phyloP scores from a whole-genome alignment of 2,797 vertebrate genomes.

The Melanotaenia boesemani region DNA sequence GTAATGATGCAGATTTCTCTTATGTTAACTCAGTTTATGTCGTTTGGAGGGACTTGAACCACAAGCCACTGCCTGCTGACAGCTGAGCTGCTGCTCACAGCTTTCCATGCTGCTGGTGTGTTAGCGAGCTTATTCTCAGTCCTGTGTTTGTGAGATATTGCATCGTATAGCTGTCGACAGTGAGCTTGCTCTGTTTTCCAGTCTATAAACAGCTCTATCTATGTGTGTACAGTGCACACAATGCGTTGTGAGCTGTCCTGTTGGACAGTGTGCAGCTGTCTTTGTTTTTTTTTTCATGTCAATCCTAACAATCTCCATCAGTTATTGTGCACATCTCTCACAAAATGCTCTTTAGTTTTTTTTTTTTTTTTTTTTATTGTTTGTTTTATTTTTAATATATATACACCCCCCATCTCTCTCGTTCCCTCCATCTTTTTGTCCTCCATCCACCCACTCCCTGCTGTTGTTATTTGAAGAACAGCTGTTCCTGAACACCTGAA shows the following conservation, averaged over 20 bases:
- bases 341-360: conserved; percentile 53
- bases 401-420: conserved; percentile 25
- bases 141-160: conserved; percentile 58
- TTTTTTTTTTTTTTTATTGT: not conserved
- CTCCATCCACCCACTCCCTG: conserved; percentile 27
- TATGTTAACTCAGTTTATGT: conserved; percentile 38
- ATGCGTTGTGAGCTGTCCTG: conserved; percentile 6
- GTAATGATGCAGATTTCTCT: conserved; percentile 34
- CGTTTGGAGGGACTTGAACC: conserved; percentile 21
- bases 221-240: conserved; percentile 31
- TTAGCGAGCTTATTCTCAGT: conserved; percentile 8
- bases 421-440: conserved; percentile 23
- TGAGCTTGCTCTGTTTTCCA: conserved; percentile 57
- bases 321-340: conserved; percentile 61
- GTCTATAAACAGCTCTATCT: conserved; percentile 47
- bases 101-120: conserved; percentile 11
- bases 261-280: conserved; percentile 27
- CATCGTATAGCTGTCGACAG: conserved; percentile 47
- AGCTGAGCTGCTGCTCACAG: conserved; percentile 29
- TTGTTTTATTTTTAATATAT: not conserved
- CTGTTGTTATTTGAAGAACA: conserved; percentile 67
- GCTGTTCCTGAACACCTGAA: conserved; percentile 84
- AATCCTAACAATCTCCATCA: conserved; percentile 57
- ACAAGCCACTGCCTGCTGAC: conserved; percentile 44
- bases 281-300: conserved; percentile 45